phyloP scores from a whole-genome alignment of 2,797 vertebrate genomes.

The Scyliorhinus canicula region DNA sequence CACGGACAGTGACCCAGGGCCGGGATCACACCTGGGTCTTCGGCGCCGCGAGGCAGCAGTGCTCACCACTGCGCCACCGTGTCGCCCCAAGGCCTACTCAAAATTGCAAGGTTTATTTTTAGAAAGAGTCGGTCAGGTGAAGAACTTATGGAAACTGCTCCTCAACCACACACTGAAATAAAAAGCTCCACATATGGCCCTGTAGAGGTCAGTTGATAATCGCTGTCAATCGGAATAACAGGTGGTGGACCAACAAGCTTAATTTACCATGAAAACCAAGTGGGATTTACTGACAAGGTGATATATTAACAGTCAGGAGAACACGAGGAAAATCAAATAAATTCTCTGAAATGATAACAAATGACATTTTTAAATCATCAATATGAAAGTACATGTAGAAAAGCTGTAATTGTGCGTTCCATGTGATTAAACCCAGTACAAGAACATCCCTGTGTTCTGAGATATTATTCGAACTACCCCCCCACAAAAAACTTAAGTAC shows the following conservation, averaged over 20 bases:
- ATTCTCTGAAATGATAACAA: background rate
- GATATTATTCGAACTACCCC: background rate
- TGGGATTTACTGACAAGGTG: background rate
- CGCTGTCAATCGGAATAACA: background rate
- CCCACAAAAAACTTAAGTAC: background rate
- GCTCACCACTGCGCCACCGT: no score
- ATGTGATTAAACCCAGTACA: background rate
- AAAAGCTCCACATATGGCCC: background rate
- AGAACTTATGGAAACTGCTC: background rate
- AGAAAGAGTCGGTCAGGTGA: background rate
- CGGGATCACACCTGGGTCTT: no score
- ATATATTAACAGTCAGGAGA: background rate
- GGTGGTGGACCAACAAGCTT: background rate
- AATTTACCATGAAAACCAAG: background rate
- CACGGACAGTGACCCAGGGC: no score
- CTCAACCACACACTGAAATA: background rate
- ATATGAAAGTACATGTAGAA: background rate
- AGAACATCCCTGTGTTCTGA: background rate
- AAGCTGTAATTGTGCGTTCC: background rate
- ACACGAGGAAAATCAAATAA: background rate
- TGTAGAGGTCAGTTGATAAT: background rate
- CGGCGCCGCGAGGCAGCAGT: no score
- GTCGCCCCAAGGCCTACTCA: no score
- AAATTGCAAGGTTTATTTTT: background rate
- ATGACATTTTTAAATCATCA: background rate